A percentile compares a stretch with the other conserved stretches of the same genome.
Evolutionary conservation across 2,797 vertebrate species (phyloP).

Genomic region (Tenualosa ilisha): DNA sequence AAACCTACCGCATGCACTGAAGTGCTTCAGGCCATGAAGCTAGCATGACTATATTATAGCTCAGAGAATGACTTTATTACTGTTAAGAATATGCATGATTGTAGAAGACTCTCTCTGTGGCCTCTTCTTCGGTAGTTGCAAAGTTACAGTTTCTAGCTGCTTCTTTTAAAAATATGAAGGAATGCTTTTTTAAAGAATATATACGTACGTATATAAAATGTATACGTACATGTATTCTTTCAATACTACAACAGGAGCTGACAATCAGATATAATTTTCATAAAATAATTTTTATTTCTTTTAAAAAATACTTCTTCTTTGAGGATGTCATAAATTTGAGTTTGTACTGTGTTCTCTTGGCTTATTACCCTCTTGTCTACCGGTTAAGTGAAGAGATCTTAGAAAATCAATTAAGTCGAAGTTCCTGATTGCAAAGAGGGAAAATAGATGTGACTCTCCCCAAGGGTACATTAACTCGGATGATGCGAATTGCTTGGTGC

Average conservation of each 20-base stretch:
- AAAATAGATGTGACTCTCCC: slow-evolving; percentile 43
- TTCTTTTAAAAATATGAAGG: not conserved
- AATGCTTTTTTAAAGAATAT: too few species aligned
- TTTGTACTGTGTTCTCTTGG: not conserved
- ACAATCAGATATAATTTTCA: not conserved
- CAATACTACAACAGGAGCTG: not conserved
- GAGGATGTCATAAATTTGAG: not conserved
- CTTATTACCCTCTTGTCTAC: slow-evolving; percentile 34
- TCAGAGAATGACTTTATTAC: not conserved
- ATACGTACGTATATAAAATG: not conserved
- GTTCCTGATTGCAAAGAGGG: not conserved
- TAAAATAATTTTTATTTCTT: not conserved
- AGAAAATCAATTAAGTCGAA: slow-evolving; percentile 62
- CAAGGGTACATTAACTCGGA: slow-evolving; percentile 50
- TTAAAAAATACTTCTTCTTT: not conserved
- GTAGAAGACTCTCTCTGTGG: not conserved
- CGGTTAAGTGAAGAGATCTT: slow-evolving; percentile 47
- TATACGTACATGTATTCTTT: not conserved
- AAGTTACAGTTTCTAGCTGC: not conserved
- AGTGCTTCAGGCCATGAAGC: not conserved
- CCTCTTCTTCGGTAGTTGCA: not conserved
- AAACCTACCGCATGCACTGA: slow-evolving; percentile 5
- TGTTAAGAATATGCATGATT: not conserved
- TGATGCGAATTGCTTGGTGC: slow-evolving; percentile 47
- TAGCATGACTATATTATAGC: slow-evolving; percentile 3